These are phyloP conservation scores for Lagopus muta DNA, from an alignment of 2,113 vertebrate species.

Conservation along the genomic window DNA sequence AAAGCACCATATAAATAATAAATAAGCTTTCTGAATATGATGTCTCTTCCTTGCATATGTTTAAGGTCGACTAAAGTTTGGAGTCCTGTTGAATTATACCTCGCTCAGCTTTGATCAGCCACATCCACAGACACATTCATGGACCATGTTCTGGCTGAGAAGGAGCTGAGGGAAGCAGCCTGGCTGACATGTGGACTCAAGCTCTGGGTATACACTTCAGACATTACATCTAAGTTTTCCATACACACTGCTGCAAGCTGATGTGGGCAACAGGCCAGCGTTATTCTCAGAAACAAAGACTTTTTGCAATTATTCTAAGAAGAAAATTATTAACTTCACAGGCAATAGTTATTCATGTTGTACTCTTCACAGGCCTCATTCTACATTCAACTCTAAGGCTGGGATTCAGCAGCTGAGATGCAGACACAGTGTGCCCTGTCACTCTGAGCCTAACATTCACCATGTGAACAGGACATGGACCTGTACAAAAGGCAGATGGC, in stretches of 20 bases:
- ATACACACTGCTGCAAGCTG: not conserved
- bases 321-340: not conserved
- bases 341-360: not conserved
- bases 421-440: not conserved
- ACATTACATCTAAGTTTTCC: not conserved
- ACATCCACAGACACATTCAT: rapidly evolving
- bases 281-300: not conserved
- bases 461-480: not conserved
- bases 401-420: not conserved
- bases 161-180: not conserved
- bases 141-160: not conserved
- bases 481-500: not conserved
- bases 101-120: not conserved
- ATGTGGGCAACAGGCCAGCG: not conserved
- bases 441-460: too few species aligned
- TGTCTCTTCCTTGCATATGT: not conserved
- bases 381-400: not conserved
- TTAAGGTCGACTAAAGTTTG: not conserved
- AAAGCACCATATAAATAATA: not conserved
- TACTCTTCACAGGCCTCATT: not conserved
- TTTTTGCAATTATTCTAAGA: not conserved
- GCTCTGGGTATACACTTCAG: not conserved
- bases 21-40: not conserved
- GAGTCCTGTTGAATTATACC: not conserved
- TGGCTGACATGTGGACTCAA: rapidly evolving